Evolutionary conservation across 2,797 vertebrate genomes (phyloP).

Genomic region (Pipistrellus pygmaeus): DNA sequence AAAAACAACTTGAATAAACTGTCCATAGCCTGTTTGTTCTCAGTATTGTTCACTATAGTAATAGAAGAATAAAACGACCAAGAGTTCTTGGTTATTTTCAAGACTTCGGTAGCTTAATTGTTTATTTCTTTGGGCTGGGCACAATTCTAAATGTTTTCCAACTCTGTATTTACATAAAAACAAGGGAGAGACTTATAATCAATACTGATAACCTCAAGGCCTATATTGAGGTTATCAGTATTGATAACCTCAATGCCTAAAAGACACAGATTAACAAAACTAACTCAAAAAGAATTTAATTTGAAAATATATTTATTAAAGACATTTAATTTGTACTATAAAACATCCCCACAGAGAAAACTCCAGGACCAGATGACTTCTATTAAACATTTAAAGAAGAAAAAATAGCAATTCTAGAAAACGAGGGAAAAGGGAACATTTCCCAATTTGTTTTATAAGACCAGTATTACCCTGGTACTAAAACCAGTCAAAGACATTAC

Average conservation of each 20-base stretch:
- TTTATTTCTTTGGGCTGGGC: background rate
- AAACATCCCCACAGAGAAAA: background rate
- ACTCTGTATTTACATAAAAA: background rate
- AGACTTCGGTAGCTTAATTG: background rate
- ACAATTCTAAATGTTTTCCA: background rate
- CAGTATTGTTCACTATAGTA: background rate
- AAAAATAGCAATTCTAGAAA: background rate
- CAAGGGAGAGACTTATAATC: background rate
- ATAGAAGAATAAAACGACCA: conserved; percentile 3
- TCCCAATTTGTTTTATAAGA: background rate
- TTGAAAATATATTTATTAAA: background rate
- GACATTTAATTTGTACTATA: background rate
- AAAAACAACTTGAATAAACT: background rate
- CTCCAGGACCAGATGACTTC: background rate
- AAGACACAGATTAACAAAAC: background rate
- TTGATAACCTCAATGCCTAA: background rate
- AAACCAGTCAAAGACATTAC: background rate
- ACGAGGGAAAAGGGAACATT: background rate
- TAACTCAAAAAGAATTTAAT: background rate
- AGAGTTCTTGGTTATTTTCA: background rate
- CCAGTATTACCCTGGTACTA: background rate
- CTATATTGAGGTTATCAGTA: too few species aligned
- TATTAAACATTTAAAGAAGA: background rate
- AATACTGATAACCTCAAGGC: background rate
- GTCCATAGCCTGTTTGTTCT: background rate